Percentiles rank a stretch among this genome's conserved stretches.
Evolutionary conservation across 2,797 vertebrate genomes (phyloP).

Genomic region (Crax fasciolata): DNA sequence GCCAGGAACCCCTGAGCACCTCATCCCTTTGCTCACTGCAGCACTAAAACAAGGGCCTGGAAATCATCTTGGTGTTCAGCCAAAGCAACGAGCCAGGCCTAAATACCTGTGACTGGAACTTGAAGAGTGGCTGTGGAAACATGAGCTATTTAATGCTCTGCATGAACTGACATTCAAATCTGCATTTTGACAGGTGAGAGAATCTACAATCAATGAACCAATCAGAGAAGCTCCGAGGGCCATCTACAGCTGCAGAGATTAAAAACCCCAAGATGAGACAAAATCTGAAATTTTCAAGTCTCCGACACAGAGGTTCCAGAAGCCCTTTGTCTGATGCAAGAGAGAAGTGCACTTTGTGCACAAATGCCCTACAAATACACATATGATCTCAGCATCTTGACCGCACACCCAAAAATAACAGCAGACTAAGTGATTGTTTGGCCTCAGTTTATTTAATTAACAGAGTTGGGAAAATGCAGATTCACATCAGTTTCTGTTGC

Average conservation of each 20-base stretch:
- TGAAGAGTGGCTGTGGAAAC: rapidly evolving
- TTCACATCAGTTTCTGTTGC: not conserved
- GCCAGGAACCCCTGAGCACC: not conserved
- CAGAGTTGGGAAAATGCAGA: not conserved
- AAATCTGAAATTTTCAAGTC: not conserved
- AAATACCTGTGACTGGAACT: not conserved
- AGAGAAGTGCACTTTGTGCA: not conserved
- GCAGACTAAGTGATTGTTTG: not conserved
- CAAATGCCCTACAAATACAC: not conserved
- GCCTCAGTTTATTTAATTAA: not conserved
- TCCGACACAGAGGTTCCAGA: not conserved
- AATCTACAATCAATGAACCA: not conserved
- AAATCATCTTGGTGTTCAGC: not conserved
- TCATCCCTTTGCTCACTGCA: not conserved
- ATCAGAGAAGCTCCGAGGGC: not conserved
- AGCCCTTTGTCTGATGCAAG: not conserved
- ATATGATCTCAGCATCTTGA: not conserved
- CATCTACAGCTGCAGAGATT: not conserved
- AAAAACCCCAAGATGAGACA: not conserved
- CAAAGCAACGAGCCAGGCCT: not conserved
- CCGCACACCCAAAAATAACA: not conserved
- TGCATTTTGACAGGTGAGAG: not conserved
- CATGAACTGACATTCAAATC: not conserved
- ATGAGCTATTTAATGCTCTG: not conserved
- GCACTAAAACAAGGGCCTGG: not conserved